Conservation (phyloP, 2,888 invertebrate genomes). For the Pterostichus niger region DNA sequence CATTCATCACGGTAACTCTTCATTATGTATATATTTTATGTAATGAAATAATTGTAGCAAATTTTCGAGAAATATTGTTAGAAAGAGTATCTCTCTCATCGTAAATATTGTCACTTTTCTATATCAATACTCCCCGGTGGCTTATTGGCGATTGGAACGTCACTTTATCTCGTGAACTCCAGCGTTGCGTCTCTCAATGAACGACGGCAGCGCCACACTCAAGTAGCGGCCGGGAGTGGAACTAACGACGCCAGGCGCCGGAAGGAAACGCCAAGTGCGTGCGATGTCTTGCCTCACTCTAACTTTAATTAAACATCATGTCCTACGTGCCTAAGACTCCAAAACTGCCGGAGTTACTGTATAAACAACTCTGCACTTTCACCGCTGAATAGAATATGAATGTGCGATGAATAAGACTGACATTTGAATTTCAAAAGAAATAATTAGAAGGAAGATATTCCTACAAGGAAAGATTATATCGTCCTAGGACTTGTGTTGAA, state of each 20-base stretch:
- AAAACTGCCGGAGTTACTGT: slow-evolving; percentile 44
- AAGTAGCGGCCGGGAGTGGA: slow-evolving; percentile 34
- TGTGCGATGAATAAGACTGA: slow-evolving; percentile 1
- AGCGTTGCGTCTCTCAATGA: slow-evolving; percentile 5
- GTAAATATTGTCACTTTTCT: slow-evolving; percentile 7
- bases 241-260: slow-evolving; percentile 35
- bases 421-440: background rate
- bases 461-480: too few relatives aligned
- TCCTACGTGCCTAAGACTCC: slow-evolving; percentile 55
- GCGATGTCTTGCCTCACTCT: slow-evolving; percentile 57
- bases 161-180: background rate
- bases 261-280: slow-evolving; percentile 62
- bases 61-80: slow-evolving; percentile 10
- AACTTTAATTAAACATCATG: slow-evolving; percentile 65
- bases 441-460: too few relatives aligned
- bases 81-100: background rate
- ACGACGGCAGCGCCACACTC: slow-evolving; percentile 32
- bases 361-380: slow-evolving; percentile 25
- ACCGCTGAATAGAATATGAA: slow-evolving; percentile 1
- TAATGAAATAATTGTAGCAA: too few relatives aligned
- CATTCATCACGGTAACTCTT: too few relatives aligned
- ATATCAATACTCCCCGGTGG: slow-evolving; percentile 28
- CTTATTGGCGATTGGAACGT: slow-evolving; percentile 40
- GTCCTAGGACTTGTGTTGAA: too few relatives aligned
- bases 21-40: too few relatives aligned